Evolutionary conservation across 1,140 invertebrate genomes (phyloP), one percentile per base, ranked within the genome.

Genomic region (Dinoponera quadriceps): DNA sequence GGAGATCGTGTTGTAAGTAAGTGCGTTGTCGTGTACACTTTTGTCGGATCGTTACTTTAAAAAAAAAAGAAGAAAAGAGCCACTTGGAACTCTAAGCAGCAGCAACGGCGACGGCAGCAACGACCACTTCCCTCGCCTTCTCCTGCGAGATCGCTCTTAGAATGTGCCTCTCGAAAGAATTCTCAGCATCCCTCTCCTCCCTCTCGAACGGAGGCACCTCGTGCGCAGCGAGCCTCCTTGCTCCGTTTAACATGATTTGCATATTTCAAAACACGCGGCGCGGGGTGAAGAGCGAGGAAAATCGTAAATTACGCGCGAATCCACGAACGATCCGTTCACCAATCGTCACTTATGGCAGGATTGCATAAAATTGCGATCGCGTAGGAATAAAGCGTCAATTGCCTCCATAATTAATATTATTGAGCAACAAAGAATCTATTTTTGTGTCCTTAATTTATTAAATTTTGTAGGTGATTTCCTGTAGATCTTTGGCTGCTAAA

Each of bases 41-140:
- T 66, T 54, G 73, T 77, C 73, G 9, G 48, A 54, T 77, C 48
- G 74, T 65, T 75, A 75, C n/a, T 75, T 38, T 9, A 44, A 44
- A 44, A 44, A 44, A 44, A 11, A 9, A 9, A 44, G 7, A 33
- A 33, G 7, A 33, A 65, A 77, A n/a, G 27, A 65, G 20, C 33
- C 44, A 22, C 38, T 75, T 25, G 27, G 44, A 66, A 66, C 20
- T 77, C 44, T 66, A 66, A 77, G 48, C 48, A 66, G 62, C 38
- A 44, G 9, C 38, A 9, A 9, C 38, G 3, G 11, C 49, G n/a
- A n/a, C 48, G 55, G 62, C 38, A 44, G 9, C 38, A 9, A 9
- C 38, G 3, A 44, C 49, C 16, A 66, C 74, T 77, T 66, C 48
- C 29, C 14, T 49, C 48, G 11, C 11, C 38, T 44, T 44, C 38